phyloP scores from a whole-genome alignment of 2,113 vertebrate species.

The Rhagologus leucostigma region DNA sequence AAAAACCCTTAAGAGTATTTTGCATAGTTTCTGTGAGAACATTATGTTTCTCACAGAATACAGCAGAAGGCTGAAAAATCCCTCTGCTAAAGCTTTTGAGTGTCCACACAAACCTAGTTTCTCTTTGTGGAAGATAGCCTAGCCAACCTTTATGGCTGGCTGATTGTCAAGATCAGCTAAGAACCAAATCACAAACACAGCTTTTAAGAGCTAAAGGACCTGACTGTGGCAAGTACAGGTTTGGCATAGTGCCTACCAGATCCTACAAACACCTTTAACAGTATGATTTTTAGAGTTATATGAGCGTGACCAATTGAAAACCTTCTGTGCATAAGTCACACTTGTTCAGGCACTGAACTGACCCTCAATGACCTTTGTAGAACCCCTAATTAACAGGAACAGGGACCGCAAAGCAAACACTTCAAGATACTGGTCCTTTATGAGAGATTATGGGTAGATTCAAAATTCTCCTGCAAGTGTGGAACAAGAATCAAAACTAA shows the following conservation, averaged over 20 bases:
- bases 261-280: background rate
- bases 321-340: background rate
- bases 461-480: background rate
- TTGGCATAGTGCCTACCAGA: background rate
- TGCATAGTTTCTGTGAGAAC: too few relatives aligned
- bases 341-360: background rate
- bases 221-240: background rate
- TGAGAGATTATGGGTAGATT: background rate
- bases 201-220: background rate
- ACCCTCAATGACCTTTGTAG: background rate
- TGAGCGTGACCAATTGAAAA: background rate
- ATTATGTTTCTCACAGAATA: too few relatives aligned
- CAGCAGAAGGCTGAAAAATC: too few relatives aligned
- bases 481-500: background rate
- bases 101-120: background rate
- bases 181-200: background rate
- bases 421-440: background rate
- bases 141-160: background rate
- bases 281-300: background rate
- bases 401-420: background rate
- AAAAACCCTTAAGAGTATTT: too few relatives aligned
- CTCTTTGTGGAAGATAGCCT: background rate
- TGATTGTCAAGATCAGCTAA: background rate
- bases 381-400: background rate
- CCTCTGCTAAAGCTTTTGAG: too few relatives aligned